phyloP scores from a whole-genome alignment of 2,888 invertebrate species.

The Melinaea menophilus region DNA sequence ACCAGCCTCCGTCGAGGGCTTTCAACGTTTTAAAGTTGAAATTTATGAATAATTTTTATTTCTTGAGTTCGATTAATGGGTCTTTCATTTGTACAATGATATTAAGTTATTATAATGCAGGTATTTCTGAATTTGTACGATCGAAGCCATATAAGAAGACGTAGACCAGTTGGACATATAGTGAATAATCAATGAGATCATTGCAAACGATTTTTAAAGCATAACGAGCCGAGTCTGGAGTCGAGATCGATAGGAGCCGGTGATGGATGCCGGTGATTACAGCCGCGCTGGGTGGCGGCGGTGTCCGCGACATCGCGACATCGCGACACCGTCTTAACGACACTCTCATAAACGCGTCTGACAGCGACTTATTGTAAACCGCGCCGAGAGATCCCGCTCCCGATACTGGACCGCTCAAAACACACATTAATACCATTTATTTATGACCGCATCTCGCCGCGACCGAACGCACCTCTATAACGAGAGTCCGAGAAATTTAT shows the following conservation, averaged over 20 bases:
- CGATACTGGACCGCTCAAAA: slow-evolving; percentile 63
- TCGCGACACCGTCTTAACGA: slow-evolving; percentile 50
- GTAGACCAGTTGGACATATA: background rate
- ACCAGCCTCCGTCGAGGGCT: background rate
- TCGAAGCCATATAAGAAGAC: background rate
- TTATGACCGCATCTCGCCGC: slow-evolving; percentile 64
- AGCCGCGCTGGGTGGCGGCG: slow-evolving; percentile 58
- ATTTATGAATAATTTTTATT: background rate
- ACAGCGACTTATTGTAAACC: slow-evolving; percentile 63
- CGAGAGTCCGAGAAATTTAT: slow-evolving; percentile 56
- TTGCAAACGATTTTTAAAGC: background rate
- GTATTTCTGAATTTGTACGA: too few relatives aligned
- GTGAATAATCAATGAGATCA: slow-evolving; percentile 6
- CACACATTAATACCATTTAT: slow-evolving; percentile 69
- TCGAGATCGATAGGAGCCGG: slow-evolving; percentile 55
- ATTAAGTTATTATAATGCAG: too few relatives aligned
- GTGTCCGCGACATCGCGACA: slow-evolving; percentile 34
- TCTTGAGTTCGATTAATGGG: too few relatives aligned
- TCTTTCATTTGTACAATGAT: too few relatives aligned
- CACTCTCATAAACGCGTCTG: slow-evolving; percentile 57
- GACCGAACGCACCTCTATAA: slow-evolving; percentile 54
- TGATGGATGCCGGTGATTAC: slow-evolving; percentile 70
- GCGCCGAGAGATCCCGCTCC: slow-evolving; percentile 55
- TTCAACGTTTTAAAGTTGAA: background rate
- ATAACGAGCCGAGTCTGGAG: slow-evolving; percentile 13